Conservation (phyloP, 2,113 vertebrate species). For the Odobenus rosmarus region DNA sequence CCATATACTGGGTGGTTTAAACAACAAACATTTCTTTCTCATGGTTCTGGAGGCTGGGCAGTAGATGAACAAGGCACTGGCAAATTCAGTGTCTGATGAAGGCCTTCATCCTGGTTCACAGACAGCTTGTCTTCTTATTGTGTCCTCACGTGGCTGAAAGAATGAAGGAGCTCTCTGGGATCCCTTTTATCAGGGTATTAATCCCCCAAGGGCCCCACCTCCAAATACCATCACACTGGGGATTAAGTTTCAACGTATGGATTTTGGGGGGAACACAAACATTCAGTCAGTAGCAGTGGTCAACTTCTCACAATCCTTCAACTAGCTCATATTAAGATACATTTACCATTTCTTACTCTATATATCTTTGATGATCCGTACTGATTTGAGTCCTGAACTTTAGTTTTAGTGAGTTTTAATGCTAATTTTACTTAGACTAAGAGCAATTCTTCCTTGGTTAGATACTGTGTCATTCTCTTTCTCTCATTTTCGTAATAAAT, state of each 20-base stretch:
- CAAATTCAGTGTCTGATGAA: background rate
- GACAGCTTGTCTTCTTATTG: background rate
- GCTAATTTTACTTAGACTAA: background rate
- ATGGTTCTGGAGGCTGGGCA: background rate
- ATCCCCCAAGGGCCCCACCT: background rate
- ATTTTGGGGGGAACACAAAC: background rate
- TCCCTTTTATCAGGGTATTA: background rate
- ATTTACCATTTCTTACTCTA: background rate
- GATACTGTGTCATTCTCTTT: background rate
- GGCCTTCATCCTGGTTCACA: background rate
- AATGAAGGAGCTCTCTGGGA: background rate
- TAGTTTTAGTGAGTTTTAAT: background rate
- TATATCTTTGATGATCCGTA: background rate
- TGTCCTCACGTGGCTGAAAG: background rate
- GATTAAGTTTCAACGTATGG: background rate
- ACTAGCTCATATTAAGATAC: background rate
- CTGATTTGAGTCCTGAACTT: background rate
- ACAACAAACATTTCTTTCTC: background rate
- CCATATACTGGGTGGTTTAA: background rate
- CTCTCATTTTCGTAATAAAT: background rate
- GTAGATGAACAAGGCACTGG: no score
- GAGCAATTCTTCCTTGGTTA: background rate
- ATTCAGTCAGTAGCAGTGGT: background rate
- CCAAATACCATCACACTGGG: background rate
- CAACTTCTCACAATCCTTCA: background rate